Base-by-base conservation (phyloP, 2,113 vertebrate genomes). In the Eurystomus gularis region DNA sequence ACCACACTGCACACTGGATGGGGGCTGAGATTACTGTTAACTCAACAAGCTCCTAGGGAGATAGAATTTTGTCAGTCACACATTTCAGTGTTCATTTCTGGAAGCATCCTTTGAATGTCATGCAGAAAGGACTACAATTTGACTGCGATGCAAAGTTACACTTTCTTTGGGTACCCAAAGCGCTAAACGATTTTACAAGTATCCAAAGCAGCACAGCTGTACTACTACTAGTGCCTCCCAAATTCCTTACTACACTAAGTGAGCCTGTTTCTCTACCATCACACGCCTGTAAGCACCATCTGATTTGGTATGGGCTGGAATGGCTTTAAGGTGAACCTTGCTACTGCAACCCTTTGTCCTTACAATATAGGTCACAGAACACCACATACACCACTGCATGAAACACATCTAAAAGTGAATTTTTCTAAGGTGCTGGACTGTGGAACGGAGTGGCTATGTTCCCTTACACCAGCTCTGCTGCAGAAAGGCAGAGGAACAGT, bases 341-440 rank as follows among this genome's bases (percentile, higher is more conserved):
- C 20, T 70, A 14, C 49, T 88, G 40, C 76, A 77, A 13, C 7
- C 24, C 25, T 82, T 75, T 79, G 42, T 54, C 35, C 15, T 76
- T 61, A 70, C 12, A 15, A 7, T 11, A 4, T 4, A 62, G 21
- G 10, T 82, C 55, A 64, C 15, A 44, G 52, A 86, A 48, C 14
- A 65, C 17, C 42, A 42, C 29, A 37, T 4, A 31, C 3, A 46
- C 3, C 6, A 12, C 10, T 11, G 6, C 1, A 0, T 33, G 29
- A 88, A 88, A 65, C 44, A 69, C 17, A 8, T 39, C 23, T 82
- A 39, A 76, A 88, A 76, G 21, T 14, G 33, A 68, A 33, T 35
- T 80, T 31, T 79, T 92, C 40, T 52, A 39, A 80, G 35, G 29
- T 69, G 33, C 52, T 40, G 29, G 52, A 69, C 54, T 46, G 25